Evolutionary conservation across 1,140 invertebrate species (phyloP).

Genomic region (Chionoecetes opilio): DNA sequence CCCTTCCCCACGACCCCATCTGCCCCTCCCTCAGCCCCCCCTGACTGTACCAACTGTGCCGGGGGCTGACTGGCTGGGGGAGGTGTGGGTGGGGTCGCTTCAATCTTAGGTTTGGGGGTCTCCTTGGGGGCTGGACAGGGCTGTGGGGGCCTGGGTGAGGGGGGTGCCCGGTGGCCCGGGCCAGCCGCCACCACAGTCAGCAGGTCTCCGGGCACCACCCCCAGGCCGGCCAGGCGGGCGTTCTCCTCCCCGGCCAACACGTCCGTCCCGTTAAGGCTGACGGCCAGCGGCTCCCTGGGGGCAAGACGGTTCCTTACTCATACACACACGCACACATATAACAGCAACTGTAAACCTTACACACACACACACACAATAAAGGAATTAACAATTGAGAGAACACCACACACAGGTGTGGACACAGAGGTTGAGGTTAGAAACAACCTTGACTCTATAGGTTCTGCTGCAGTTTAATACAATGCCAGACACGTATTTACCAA

Average conservation of each 20-base stretch:
- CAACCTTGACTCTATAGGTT: too few relatives aligned
- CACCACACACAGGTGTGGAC: too few relatives aligned
- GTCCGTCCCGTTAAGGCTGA: slow-evolving; percentile 65
- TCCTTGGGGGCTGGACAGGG: not conserved
- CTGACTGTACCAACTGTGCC: too few relatives aligned
- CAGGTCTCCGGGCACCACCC: slow-evolving; percentile 64
- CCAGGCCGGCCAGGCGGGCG: slow-evolving; percentile 2
- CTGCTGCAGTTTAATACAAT: too few relatives aligned
- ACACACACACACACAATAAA: not conserved
- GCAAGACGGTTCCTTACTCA: not conserved
- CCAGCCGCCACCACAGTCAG: not conserved
- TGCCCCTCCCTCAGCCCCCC: not conserved
- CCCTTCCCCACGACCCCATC: not conserved
- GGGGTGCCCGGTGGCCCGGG: not conserved
- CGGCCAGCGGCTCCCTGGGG: slow-evolving; percentile 60
- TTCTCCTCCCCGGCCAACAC: slow-evolving; percentile 50
- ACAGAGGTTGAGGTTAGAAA: too few relatives aligned
- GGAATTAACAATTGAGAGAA: too few relatives aligned
- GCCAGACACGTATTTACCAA: too few relatives aligned
- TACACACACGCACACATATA: not conserved
- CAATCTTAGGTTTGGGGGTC: not conserved
- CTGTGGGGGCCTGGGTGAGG: not conserved
- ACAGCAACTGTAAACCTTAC: too few relatives aligned
- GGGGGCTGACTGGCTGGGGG: not conserved
- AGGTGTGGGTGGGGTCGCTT: not conserved